Conservation (phyloP, 2,113 vertebrate genomes). For the Sapayoa aenigma region DNA sequence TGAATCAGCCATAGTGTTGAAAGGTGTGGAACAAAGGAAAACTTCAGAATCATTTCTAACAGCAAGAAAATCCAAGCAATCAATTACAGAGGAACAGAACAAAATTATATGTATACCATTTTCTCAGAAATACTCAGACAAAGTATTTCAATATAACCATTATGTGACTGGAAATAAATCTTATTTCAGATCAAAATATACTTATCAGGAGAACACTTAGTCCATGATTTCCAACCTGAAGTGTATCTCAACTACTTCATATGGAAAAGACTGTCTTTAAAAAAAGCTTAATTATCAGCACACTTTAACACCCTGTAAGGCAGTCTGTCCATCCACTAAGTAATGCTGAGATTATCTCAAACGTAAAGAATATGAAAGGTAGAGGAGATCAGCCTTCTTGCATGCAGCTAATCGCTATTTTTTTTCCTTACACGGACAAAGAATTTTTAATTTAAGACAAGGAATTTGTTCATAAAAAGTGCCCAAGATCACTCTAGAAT, state of each 20-base stretch:
- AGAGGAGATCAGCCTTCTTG: not conserved
- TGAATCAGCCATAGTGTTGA: not conserved
- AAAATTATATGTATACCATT: not conserved
- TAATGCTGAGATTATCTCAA: not conserved
- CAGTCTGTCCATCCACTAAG: not conserved
- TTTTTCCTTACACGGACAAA: not conserved
- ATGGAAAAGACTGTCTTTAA: not conserved
- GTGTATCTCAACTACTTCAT: not conserved
- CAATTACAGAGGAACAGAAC: not conserved
- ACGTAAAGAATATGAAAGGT: not conserved
- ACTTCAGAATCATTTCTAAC: not conserved
- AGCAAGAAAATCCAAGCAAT: not conserved
- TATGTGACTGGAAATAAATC: not conserved
- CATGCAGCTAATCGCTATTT: not conserved
- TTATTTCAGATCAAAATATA: not conserved
- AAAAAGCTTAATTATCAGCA: not conserved
- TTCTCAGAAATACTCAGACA: not conserved
- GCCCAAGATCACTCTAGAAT: not conserved
- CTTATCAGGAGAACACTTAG: not conserved
- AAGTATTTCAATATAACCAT: not conserved
- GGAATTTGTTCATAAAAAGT: not conserved
- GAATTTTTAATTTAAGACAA: not conserved
- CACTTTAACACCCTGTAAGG: not conserved
- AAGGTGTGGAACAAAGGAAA: not conserved
- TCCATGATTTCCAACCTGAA: not conserved